A percentile compares a stretch with the other conserved stretches of the same genome.
Conservation (phyloP, 2,113 vertebrate species). For the Saguinus midas region DNA sequence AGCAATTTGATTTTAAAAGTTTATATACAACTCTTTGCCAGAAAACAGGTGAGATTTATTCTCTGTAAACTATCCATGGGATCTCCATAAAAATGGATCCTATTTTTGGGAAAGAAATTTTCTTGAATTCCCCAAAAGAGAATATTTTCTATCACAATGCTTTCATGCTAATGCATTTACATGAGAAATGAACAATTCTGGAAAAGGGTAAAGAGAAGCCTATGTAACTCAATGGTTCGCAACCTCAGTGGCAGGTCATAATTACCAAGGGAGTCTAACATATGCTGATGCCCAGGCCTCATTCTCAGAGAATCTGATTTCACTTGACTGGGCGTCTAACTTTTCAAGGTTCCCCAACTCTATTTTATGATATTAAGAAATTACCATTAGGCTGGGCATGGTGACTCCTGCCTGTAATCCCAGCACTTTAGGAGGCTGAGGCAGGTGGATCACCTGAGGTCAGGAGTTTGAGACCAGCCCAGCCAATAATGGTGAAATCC, state of each 20-base stretch:
- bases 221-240: background rate
- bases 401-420: too few species aligned
- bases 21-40: constrained; percentile 17
- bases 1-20: constrained; percentile 6
- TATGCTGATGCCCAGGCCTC: background rate
- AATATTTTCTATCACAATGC: background rate
- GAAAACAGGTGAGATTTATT: background rate
- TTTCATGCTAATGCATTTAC: background rate
- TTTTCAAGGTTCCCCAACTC: background rate
- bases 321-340: background rate
- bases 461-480: too few species aligned
- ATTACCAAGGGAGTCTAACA: background rate
- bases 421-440: too few species aligned
- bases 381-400: background rate
- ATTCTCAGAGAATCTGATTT: background rate
- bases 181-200: constrained; percentile 31
- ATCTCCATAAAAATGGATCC: background rate
- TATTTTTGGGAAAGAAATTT: background rate
- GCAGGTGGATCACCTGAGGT: too few species aligned
- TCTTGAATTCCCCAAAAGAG: background rate
- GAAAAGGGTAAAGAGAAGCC: background rate
- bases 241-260: background rate
- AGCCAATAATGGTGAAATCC: too few species aligned
- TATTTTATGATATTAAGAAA: background rate
- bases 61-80: background rate